Conservation (phyloP, 2,113 vertebrate species). For the Cynocephalus volans region DNA sequence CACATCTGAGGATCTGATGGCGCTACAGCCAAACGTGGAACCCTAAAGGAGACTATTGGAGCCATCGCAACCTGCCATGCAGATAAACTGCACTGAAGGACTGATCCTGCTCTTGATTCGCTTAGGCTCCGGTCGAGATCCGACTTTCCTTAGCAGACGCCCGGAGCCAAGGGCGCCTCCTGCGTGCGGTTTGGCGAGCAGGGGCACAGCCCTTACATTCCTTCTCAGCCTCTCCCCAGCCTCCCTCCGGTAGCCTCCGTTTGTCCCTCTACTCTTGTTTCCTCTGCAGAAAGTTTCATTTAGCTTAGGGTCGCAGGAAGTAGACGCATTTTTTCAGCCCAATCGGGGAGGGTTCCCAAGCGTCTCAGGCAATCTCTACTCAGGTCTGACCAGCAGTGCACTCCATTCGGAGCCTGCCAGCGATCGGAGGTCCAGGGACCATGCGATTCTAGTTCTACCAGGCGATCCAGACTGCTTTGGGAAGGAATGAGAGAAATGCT, state of each 20-base stretch:
- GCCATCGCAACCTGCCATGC: background rate
- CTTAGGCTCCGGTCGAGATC: background rate
- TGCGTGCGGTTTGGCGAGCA: accelerated
- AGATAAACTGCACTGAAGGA: background rate
- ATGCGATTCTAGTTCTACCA: background rate
- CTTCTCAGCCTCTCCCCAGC: background rate
- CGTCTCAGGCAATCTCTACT: background rate
- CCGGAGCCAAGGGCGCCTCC: background rate
- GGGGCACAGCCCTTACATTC: background rate
- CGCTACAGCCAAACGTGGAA: background rate
- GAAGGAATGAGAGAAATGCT: background rate
- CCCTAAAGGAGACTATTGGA: background rate
- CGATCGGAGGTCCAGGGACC: background rate
- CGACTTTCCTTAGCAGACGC: background rate
- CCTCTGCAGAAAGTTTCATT: background rate
- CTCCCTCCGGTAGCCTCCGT: background rate
- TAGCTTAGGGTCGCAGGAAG: background rate
- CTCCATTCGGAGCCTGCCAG: background rate
- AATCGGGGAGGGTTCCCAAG: background rate
- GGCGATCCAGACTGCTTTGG: background rate
- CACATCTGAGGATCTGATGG: background rate
- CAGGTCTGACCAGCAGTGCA: background rate
- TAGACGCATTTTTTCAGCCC: background rate
- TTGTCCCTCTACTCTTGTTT: background rate
- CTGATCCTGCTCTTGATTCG: background rate